Evolutionary conservation across 2,113 vertebrate genomes (phyloP), one percentile per base, ranked within the genome.

Genomic region (Oreochromis aureus): DNA sequence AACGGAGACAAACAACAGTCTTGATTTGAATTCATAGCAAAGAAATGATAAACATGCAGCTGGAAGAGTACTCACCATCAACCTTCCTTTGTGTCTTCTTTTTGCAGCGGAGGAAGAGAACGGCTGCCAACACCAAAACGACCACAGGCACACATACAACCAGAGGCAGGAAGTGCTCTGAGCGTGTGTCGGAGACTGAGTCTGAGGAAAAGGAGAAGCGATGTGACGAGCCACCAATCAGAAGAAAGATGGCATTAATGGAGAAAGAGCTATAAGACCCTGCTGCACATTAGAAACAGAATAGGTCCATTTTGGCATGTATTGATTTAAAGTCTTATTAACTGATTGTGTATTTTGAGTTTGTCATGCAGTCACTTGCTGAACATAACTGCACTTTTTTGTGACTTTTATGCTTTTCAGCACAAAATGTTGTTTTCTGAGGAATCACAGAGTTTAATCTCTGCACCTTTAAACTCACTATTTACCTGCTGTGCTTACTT

Each of bases 401-500:
- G 63, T 5, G 36, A 44, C 24, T 71, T 71, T 18, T 2, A 79
- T 32, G n/a, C 30, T 53, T 69, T 69, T 69, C 19, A 0, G 18
- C 11, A 48, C 46, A 53, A 79, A 34, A 53, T 53, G 73, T 32
- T n/a, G 46, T 6, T 44, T 76, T 46, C n/a, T 24, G 22, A 24
- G 22, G 22, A 54, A n/a, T 9, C 27, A 9, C 16, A 11, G 10
- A 51, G 2, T 30, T 79, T 19, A 1, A n/a, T 32, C 12, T 53
- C 30, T 7, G 27, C 48, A 80, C 0, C 30, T 54, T 54, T 54
- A 6, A 80, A 39, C 51, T 34, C n/a, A 5, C 27, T 0, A 12
- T 11, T 12, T 10, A 53, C 51, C 19, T 39, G 4, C 0, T 0
- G 19, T 4, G 18, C 11, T 3, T 7, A 12, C 34, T 24, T 6